Evolutionary conservation across 2,888 invertebrate genomes (phyloP).

Genomic region (Hecatera dysodea): DNA sequence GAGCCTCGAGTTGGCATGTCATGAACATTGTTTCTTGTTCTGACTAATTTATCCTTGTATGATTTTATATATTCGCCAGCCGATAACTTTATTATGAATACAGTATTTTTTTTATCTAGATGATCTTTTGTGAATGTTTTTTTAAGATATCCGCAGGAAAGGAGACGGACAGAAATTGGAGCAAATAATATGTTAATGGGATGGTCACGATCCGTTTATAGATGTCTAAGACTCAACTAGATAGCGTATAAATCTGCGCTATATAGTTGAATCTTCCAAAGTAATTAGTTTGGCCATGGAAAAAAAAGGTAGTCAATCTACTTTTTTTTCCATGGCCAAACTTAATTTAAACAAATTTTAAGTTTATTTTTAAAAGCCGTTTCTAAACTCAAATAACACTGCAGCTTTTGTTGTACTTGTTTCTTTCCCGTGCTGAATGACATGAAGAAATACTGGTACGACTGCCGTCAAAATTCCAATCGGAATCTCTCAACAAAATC

Average conservation of each 20-base stretch:
- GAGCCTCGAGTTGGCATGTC: constrained; percentile 10
- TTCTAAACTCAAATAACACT: background rate
- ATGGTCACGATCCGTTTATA: constrained; percentile 21
- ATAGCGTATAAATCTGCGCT: constrained; percentile 21
- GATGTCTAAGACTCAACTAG: constrained; percentile 28
- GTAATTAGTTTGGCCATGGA: constrained; percentile 6
- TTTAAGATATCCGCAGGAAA: background rate
- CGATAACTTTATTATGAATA: constrained; percentile 13
- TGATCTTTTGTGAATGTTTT: constrained; percentile 17
- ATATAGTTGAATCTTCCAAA: too few species aligned
- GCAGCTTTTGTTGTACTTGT: background rate
- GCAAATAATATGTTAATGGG: constrained; percentile 35
- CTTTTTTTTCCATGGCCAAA: too few species aligned
- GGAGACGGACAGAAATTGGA: constrained; percentile 17
- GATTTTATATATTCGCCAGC: constrained; percentile 17
- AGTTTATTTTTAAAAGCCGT: background rate
- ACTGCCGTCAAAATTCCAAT: constrained; percentile 27
- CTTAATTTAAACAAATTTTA: too few species aligned
- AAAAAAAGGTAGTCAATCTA: background rate
- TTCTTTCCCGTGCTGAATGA: background rate
- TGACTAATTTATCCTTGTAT: constrained; percentile 6
- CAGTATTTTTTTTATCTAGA: background rate
- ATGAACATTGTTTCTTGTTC: constrained; percentile 12
- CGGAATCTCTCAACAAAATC: background rate
- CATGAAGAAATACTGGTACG: constrained; percentile 16